phyloP scores from a whole-genome alignment of 2,113 vertebrate genomes.

The Syngnathus scovelli region DNA sequence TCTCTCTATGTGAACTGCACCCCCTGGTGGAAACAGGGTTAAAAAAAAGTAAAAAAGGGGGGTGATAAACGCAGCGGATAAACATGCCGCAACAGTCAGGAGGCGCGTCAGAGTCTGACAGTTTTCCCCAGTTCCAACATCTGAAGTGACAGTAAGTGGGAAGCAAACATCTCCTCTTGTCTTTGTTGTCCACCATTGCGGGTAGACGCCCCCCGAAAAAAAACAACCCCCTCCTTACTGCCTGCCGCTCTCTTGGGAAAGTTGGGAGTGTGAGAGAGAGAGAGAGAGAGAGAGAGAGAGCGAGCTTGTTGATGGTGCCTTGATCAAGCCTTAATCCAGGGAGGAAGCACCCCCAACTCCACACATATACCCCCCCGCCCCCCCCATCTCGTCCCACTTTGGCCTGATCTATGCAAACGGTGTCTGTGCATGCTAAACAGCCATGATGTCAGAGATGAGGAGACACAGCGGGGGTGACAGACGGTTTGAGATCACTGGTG shows the following conservation, averaged over 20 bases:
- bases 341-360: conserved; percentile 29
- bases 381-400: conserved; percentile 40
- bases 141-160: conserved; percentile 15
- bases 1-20: neutral
- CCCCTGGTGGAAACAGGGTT: neutral
- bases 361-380: conserved; percentile 8
- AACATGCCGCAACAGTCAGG: neutral
- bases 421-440: conserved; percentile 60
- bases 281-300: conserved; percentile 10
- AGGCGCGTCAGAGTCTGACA: neutral
- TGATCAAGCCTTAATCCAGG: conserved; percentile 57
- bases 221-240: neutral
- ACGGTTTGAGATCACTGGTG: neutral
- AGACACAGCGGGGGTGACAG: conserved; percentile 1
- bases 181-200: conserved; percentile 49
- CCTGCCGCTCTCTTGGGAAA: conserved; percentile 31
- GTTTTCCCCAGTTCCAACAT: conserved; percentile 13
- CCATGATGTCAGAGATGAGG: conserved; percentile 23
- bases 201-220: conserved; percentile 31
- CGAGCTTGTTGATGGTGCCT: conserved; percentile 33
- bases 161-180: conserved; percentile 35
- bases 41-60: neutral
- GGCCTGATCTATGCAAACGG: conserved; percentile 59
- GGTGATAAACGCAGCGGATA: neutral
- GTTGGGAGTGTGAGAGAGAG: conserved; percentile 14